Conservation (phyloP, 2,113 vertebrate genomes). For the Corythornis cristatus region DNA sequence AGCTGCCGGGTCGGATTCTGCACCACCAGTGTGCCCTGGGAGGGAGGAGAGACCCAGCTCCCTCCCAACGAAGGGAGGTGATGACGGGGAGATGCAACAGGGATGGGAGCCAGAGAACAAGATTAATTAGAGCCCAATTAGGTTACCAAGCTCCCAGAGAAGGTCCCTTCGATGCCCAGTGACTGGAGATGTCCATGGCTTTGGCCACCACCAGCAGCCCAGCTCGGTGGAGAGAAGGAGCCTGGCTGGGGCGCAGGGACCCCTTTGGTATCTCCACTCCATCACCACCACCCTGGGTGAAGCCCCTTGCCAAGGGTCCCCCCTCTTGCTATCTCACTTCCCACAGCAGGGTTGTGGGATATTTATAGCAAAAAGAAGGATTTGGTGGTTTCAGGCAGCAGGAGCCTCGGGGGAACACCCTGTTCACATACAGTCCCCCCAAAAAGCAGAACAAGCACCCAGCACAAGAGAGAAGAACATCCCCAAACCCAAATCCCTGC, state of each 20-base stretch:
- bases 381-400: neutral
- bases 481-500: neutral
- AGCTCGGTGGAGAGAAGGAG: neutral
- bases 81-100: rapidly evolving
- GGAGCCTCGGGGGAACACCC: neutral
- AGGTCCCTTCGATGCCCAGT: neutral
- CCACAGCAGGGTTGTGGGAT: neutral
- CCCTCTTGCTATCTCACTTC: neutral
- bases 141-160: neutral
- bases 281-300: rapidly evolving
- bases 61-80: rapidly evolving
- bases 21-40: rapidly evolving
- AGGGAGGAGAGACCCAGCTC: neutral
- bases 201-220: neutral
- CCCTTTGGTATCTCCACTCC: neutral
- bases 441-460: neutral
- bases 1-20: neutral
- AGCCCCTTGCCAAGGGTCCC: neutral
- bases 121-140: constrained; percentile 32
- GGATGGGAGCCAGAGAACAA: neutral
- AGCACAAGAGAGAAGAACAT: neutral
- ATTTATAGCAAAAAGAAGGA: constrained; percentile 1
- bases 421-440: rapidly evolving
- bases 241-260: neutral
- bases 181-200: neutral